Percentiles rank a stretch among this genome's conserved stretches.
Conservation (phyloP, 2,797 vertebrate species). For the Acanthornis magna region DNA sequence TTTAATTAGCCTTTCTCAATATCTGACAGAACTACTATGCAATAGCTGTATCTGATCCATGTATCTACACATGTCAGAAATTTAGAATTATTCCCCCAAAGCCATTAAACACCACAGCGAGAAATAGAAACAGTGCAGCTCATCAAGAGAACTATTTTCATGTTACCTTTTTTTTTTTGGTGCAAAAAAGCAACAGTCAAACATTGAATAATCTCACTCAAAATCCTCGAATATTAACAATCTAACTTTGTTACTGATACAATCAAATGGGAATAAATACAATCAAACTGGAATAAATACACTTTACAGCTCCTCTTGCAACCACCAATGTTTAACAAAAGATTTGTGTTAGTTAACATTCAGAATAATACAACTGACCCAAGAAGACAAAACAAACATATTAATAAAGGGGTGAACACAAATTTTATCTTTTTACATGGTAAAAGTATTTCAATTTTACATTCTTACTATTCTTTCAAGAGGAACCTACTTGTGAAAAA, state of each 20-base stretch:
- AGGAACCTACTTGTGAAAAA: neutral
- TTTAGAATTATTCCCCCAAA: neutral
- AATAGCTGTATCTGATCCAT: neutral
- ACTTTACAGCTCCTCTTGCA: neutral
- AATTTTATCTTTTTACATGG: neutral
- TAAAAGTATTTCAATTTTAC: neutral
- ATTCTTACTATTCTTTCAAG: neutral
- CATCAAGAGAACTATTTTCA: neutral
- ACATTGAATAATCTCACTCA: neutral
- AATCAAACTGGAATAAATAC: neutral
- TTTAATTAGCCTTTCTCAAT: neutral
- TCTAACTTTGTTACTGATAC: neutral
- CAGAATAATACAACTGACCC: neutral
- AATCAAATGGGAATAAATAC: neutral
- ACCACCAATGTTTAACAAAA: neutral
- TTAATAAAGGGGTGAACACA: neutral
- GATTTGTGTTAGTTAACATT: neutral
- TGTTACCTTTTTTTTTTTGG: too few relatives aligned
- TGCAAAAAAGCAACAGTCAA: neutral
- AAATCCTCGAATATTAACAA: neutral
- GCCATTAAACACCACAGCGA: neutral
- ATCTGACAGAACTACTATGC: neutral
- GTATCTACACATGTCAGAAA: neutral
- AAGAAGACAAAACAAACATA: neutral
- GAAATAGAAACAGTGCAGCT: neutral